Evolutionary conservation across 2,113 vertebrate genomes (phyloP).

Genomic region (Chascanopsetta lugubris): DNA sequence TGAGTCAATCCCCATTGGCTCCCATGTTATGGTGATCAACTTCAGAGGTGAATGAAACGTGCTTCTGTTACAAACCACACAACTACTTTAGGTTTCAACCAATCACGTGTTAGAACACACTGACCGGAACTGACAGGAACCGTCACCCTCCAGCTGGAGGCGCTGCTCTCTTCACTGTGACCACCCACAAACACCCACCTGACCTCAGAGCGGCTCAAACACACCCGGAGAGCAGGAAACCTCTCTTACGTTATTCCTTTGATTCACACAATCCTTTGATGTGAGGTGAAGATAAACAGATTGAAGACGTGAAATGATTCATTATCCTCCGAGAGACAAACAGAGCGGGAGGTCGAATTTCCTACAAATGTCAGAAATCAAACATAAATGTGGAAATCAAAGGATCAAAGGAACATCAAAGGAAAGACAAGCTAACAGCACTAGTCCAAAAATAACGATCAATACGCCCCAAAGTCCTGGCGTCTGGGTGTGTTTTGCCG

Average conservation of each 20-base stretch:
- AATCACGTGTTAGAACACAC: too few species aligned
- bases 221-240: constrained; percentile 17
- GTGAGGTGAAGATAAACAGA: background rate
- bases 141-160: constrained; percentile 38
- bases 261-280: background rate
- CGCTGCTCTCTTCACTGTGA: constrained; percentile 19
- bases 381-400: background rate
- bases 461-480: constrained; percentile 20
- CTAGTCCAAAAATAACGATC: constrained; percentile 7
- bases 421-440: background rate
- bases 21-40: too few species aligned
- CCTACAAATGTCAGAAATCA: background rate
- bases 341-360: background rate
- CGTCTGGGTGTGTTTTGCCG: background rate
- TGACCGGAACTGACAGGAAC: background rate
- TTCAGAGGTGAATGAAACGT: too few species aligned
- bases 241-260: constrained; percentile 19
- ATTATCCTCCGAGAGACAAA: background rate
- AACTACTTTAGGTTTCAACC: too few species aligned
- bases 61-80: too few species aligned
- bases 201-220: constrained; percentile 47
- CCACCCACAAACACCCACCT: constrained; percentile 27
- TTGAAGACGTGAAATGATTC: background rate
- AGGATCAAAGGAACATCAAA: background rate
- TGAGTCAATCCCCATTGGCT: too few species aligned